Percentiles rank a stretch among this genome's conserved stretches.
phyloP scores from a whole-genome alignment of 2,113 vertebrate genomes.

The Menidia beryllina region DNA sequence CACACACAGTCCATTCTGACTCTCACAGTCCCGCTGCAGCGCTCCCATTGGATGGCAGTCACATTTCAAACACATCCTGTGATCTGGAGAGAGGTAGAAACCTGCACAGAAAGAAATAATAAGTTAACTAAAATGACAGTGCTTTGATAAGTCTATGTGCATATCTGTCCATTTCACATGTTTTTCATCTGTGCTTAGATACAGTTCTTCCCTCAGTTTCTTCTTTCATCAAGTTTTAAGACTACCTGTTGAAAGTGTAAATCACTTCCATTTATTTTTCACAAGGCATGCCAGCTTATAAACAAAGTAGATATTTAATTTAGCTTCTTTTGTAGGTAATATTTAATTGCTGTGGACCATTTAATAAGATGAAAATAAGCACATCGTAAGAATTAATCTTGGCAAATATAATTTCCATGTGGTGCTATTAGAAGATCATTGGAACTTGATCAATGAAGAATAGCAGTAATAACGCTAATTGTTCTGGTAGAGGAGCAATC shows the following conservation, averaged over 20 bases:
- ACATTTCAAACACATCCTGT: slow-evolving; percentile 83
- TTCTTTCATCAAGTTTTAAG: background rate
- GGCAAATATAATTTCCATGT: background rate
- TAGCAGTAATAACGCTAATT: no score
- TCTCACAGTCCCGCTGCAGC: slow-evolving; percentile 78
- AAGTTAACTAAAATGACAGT: background rate
- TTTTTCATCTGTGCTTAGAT: background rate
- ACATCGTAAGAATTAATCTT: background rate
- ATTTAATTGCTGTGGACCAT: slow-evolving; percentile 4
- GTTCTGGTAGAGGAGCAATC: no score
- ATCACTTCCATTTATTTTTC: slow-evolving; percentile 49
- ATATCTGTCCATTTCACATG: background rate
- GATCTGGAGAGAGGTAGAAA: slow-evolving; percentile 80
- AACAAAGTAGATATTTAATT: slow-evolving; percentile 47
- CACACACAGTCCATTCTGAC: slow-evolving; percentile 84
- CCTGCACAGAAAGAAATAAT: slow-evolving; percentile 74
- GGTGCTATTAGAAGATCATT: no score
- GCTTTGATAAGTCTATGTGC: background rate
- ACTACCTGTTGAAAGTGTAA: slow-evolving; percentile 33
- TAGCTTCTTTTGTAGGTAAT: slow-evolving; percentile 22
- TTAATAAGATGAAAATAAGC: background rate
- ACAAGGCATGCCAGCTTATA: slow-evolving; percentile 33
- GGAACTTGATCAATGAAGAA: no score
- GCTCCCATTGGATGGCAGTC: slow-evolving; percentile 87
- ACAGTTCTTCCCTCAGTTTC: no score